Evolutionary conservation across 2,797 vertebrate species (phyloP), one percentile per base, ranked within the genome.

Genomic region (Pseudopleuronectes americanus): DNA sequence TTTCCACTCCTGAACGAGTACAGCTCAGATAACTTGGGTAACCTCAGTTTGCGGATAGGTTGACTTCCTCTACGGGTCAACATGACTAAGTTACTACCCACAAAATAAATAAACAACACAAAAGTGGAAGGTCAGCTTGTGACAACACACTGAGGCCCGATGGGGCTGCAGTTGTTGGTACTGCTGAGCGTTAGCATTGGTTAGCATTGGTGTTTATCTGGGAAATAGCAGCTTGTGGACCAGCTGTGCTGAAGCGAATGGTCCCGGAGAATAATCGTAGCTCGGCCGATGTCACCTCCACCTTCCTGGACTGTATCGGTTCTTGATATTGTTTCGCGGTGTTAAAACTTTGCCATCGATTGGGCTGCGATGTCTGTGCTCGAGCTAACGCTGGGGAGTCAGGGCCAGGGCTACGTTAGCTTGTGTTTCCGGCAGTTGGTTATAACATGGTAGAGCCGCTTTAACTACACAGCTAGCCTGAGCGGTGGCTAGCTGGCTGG

Each of bases 131-230:
- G 28, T 68, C 51, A 67, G 60, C 23, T 63, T 48, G 31, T 61
- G 59, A 69, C 77, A 81, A 80, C 66, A 80, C 36, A 81, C 9
- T 23, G 43, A 77, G 78, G 82, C 74, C 79, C 33, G 49, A 49
- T 26, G 16, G 19, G 49, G 55, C 52, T 64, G 13, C 76, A 81
- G 59, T 85, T 84, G 80, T 67, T 59, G 13, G 58, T 71, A 7
- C 17, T 75, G 47, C 59, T 22, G 6, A 36, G 64, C 56, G 70
- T 83, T 91, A 92, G 85, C 90, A 86, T 80, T 66, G 72, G 88
- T 82, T 80, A 84, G 66, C 84, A 75, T 38, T 12, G 5, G 22
- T 84, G 83, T 87, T 84, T 88, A 86, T 81, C 63, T 74, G 51
- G 49, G 62, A 58, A 57, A 57, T 1, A 74, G 24, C 52, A 68